These are phyloP conservation scores for Phengaris arion DNA, from an alignment of 2,888 invertebrate genomes.

Conservation along the genomic window DNA sequence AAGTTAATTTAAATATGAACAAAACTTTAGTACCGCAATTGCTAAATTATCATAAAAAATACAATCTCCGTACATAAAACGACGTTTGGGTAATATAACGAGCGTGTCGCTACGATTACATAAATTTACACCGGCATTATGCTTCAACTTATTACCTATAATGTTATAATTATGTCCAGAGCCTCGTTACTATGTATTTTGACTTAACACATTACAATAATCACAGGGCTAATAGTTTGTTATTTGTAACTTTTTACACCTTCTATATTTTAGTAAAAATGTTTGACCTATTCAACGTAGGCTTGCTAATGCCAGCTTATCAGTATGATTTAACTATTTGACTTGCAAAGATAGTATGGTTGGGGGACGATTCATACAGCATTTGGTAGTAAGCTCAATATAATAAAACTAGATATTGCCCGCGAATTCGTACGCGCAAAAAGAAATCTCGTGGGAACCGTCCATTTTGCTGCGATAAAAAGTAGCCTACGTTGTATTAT, in stretches of 20 bases:
- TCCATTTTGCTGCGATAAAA: too few relatives aligned
- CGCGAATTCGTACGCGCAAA: too few relatives aligned
- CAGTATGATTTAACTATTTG: not conserved
- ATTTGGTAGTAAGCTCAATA: not conserved
- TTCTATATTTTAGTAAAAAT: not conserved
- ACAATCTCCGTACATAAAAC: conserved; percentile 23
- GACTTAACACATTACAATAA: conserved; percentile 9
- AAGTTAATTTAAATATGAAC: conserved; percentile 2
- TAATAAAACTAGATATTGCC: too few relatives aligned
- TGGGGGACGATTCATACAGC: not conserved
- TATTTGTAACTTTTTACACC: not conserved
- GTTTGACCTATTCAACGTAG: not conserved
- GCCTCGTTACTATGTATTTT: conserved; percentile 6
- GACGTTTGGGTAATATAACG: not conserved
- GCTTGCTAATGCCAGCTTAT: not conserved
- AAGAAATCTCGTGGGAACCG: too few relatives aligned
- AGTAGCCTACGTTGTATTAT: too few relatives aligned
- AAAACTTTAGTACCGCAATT: conserved; percentile 19
- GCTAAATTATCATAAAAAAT: conserved; percentile 23
- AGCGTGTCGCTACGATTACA: conserved; percentile 24
- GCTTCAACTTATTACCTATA: conserved; percentile 18
- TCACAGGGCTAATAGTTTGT: not conserved
- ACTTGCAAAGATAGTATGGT: not conserved
- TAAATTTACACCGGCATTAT: conserved; percentile 20
- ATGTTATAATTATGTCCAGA: conserved; percentile 9